phyloP scores from a whole-genome alignment of 2,797 vertebrate genomes.

The Manis pentadactyla region DNA sequence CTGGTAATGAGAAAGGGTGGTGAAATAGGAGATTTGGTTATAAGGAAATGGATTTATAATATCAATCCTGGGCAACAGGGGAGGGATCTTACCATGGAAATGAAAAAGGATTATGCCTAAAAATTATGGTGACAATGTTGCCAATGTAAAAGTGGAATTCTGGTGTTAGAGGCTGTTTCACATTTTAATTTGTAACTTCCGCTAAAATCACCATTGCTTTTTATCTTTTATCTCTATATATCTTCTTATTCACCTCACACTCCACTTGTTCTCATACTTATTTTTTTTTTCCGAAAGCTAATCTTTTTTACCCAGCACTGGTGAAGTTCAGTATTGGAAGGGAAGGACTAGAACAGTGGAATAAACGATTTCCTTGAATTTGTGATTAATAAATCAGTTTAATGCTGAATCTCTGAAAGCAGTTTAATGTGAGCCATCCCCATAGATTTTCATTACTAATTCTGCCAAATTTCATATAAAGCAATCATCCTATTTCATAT shows the following conservation, averaged over 20 bases:
- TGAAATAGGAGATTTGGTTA: background rate
- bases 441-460: constrained; percentile 79
- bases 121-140: background rate
- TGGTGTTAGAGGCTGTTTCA: background rate
- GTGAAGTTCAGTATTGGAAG: background rate
- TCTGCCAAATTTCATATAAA: constrained; percentile 73
- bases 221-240: background rate
- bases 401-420: constrained; percentile 46
- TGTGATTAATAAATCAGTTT: constrained; percentile 67
- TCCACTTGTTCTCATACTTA: background rate
- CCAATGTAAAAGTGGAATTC: background rate
- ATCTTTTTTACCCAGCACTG: background rate
- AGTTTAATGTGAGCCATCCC: constrained; percentile 64
- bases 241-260: background rate
- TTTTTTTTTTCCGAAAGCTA: background rate
- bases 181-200: background rate
- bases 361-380: constrained; percentile 62
- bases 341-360: background rate
- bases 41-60: background rate
- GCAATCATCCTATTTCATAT: constrained; percentile 75
- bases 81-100: background rate
- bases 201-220: background rate
- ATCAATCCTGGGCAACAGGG: background rate
- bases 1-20: background rate
- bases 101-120: background rate